Conservation (phyloP, 1,140 invertebrate genomes). For the Pinna nobilis region DNA sequence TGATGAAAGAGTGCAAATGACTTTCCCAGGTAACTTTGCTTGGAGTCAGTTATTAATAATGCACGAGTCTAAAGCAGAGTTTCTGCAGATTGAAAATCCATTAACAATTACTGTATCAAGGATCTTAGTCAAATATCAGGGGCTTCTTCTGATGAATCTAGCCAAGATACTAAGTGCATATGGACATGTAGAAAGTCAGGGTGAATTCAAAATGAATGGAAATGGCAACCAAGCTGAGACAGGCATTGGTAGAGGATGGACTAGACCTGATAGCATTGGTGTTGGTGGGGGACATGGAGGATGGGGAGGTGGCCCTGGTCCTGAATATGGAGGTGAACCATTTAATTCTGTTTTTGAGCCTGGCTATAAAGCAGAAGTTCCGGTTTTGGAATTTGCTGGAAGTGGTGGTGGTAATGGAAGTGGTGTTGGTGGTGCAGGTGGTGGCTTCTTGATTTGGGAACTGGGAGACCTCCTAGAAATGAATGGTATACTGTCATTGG, state of each 20-base stretch:
- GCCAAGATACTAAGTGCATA: constrained; percentile 54
- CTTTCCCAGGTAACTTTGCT: constrained; percentile 57
- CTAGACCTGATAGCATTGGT: constrained; percentile 41
- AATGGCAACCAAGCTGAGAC: constrained; percentile 44
- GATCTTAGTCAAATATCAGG: constrained; percentile 60
- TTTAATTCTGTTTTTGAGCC: constrained; percentile 61
- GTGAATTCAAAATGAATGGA: constrained; percentile 57
- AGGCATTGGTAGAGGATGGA: constrained; percentile 55
- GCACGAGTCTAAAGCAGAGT: constrained; percentile 54
- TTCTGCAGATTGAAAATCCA: constrained; percentile 49
- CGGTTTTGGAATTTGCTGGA: constrained; percentile 39
- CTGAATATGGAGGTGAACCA: constrained; percentile 58
- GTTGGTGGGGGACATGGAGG: constrained; percentile 63
- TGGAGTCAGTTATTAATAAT: constrained; percentile 52
- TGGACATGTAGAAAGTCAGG: constrained; percentile 59
- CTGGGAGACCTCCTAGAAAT: constrained; percentile 55
- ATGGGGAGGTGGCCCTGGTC: constrained; percentile 58
- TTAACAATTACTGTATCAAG: constrained; percentile 51
- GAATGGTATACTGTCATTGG: constrained; percentile 55
- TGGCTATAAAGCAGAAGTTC: constrained; percentile 16
- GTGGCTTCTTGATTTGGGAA: constrained; percentile 59
- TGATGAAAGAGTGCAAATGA: constrained; percentile 54
- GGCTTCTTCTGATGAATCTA: constrained; percentile 58
- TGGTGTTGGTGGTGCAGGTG: constrained; percentile 56
- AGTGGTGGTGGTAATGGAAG: constrained; percentile 62